Percentiles rank a stretch among this genome's conserved stretches.
Conservation (phyloP, 53 echinoderm and acorn worm genomes). For the Echinarachnius parma region DNA sequence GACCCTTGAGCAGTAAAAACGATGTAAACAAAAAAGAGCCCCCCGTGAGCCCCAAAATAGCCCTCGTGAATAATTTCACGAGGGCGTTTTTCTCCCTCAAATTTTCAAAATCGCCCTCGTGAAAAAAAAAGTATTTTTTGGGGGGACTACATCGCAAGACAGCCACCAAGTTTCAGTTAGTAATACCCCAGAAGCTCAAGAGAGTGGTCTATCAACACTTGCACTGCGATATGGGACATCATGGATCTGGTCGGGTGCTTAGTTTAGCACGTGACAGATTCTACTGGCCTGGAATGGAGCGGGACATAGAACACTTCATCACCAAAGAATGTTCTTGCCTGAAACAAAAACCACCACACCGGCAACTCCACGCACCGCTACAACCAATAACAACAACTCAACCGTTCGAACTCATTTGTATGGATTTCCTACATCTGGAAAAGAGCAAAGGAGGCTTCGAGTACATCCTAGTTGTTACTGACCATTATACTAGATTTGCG, state of each 20-base stretch:
- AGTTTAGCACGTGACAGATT: conserved; percentile 44
- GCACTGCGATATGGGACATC: conserved; percentile 55
- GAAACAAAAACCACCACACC: conserved; percentile 47
- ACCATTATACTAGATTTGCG: conserved; percentile 63
- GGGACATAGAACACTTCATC: conserved; percentile 47
- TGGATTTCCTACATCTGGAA: conserved; percentile 66
- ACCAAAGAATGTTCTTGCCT: conserved; percentile 39
- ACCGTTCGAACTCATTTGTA: conserved; percentile 50
- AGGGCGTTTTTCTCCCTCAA: too few relatives aligned
- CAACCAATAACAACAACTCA: conserved; percentile 46
- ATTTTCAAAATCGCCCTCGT: too few relatives aligned
- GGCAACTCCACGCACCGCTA: conserved; percentile 34
- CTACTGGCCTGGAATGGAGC: conserved; percentile 59
- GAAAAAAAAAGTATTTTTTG: too few relatives aligned
- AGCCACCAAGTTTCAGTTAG: conserved; percentile 5
- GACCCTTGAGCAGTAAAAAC: too few relatives aligned
- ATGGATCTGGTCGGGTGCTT: conserved; percentile 39
- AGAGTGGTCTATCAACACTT: conserved; percentile 22
- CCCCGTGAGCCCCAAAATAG: too few relatives aligned
- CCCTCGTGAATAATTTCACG: too few relatives aligned
- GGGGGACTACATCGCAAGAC: conserved; percentile 34
- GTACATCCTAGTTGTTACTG: conserved; percentile 65
- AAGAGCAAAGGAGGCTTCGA: conserved; percentile 59
- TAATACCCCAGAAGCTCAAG: conserved; percentile 3
- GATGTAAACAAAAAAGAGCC: too few relatives aligned